These are phyloP conservation scores for Acleris sparsana DNA, from an alignment of 2,888 invertebrate species.

Conservation along the genomic window DNA sequence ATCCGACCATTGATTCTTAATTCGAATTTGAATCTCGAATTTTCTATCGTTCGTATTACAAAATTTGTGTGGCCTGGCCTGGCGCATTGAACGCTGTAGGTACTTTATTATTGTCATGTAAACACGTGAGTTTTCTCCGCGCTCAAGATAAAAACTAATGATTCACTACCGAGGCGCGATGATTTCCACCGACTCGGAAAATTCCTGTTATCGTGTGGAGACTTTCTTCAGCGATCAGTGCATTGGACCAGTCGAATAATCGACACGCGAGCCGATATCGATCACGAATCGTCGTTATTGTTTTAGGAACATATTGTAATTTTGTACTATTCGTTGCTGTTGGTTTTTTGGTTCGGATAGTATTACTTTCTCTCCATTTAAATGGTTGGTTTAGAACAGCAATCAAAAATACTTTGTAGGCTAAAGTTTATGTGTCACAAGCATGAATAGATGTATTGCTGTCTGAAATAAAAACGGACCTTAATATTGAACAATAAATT, in stretches of 20 bases:
- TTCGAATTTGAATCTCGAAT: neutral
- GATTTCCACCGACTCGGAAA: slow-evolving; percentile 79
- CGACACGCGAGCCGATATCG: slow-evolving; percentile 56
- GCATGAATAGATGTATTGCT: no score
- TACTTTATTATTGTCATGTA: slow-evolving; percentile 39
- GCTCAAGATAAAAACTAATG: slow-evolving; percentile 71
- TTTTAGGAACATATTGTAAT: neutral
- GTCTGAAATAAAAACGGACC: no score
- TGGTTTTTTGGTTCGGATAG: no score
- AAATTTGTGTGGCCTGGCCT: slow-evolving; percentile 7
- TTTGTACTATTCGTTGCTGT: neutral
- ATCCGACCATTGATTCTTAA: neutral
- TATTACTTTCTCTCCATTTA: no score
- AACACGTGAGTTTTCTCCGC: slow-evolving; percentile 63
- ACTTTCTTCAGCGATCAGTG: slow-evolving; percentile 73
- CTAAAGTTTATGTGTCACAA: no score
- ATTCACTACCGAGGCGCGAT: slow-evolving; percentile 72
- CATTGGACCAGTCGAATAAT: slow-evolving; percentile 45
- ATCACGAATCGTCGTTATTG: neutral
- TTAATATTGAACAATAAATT: no score
- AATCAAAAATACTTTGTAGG: no score
- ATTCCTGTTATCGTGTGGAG: slow-evolving; percentile 75
- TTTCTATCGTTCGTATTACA: neutral
- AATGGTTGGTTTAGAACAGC: no score
- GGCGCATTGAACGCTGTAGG: slow-evolving; percentile 8